Base-by-base conservation (phyloP, 2,797 vertebrate species). In the Distichodus sexfasciatus region DNA sequence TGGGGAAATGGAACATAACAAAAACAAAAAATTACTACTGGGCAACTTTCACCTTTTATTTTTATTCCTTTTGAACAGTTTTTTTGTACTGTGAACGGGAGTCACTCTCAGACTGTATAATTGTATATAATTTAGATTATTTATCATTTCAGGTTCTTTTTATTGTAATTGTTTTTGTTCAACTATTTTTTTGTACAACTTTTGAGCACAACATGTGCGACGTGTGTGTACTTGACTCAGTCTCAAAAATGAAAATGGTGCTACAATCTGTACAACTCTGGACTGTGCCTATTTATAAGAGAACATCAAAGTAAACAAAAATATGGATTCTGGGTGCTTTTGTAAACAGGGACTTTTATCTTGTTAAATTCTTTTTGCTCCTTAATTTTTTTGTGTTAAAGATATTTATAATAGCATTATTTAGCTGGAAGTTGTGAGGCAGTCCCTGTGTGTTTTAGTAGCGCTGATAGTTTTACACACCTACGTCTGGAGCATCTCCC, bases 111-210 rank as follows among this genome's bases (percentile, higher is more conserved):
- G 74, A 85, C 84, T 93, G 88, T 92, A 89, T 86, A 90, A 88
- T 87, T 91, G 89, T 91, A 86, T 83, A 90, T 92, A 88, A 89
- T 90, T 91, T 91, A 85, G 85, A 86, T 79, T 92, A 92, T 92
- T 93, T 92, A 92, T 91, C 87, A 79, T 81, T 83, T 87, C 67
- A 31, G 72, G 81, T 78, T 86, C 43, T 71, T 71, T n/a, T 69
- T 79, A 70, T 64, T 75, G 40, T 59, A 65, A 67, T 80, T 82
- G 19, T 75, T 78, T 83, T 71, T 63, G 60, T 71, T 41, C 40
- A 53, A 61, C 76, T 75, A 69, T 79, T 74, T 86, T 75, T 83
- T 69, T 88, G 85, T 87, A 80, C 79, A 77, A 71, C 82, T 82
- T 83, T 84, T 84, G 85, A 87, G 87, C 85, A 83, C 87, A 86